Conservation (phyloP, 92 coral and sea anemone species). For the Parazoanthus darwini region DNA sequence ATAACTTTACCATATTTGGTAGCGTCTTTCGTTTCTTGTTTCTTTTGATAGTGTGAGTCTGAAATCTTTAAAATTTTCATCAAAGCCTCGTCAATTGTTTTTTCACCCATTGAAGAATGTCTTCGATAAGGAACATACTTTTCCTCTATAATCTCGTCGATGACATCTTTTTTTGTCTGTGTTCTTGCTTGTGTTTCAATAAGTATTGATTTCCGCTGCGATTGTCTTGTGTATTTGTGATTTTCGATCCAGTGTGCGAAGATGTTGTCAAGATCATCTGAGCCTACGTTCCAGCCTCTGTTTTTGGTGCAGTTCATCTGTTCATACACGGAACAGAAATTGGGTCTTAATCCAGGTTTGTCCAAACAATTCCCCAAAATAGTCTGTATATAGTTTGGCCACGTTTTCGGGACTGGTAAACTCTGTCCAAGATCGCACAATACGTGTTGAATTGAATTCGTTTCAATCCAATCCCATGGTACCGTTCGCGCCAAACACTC, state of each 20-base stretch:
- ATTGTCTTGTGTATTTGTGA: not conserved
- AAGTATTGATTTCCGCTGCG: not conserved
- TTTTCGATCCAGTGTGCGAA: conserved; percentile 58
- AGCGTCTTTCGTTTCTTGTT: conserved; percentile 55
- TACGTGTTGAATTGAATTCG: conserved; percentile 49
- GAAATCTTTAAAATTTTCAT: conserved; percentile 31
- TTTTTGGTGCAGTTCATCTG: conserved; percentile 28
- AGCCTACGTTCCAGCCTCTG: conserved; percentile 45
- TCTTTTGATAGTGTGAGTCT: conserved; percentile 36
- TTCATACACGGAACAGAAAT: conserved; percentile 33
- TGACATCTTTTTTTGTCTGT: conserved; percentile 40
- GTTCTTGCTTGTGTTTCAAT: not conserved
- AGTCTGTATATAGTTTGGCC: conserved; percentile 66
- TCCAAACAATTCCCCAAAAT: conserved; percentile 51
- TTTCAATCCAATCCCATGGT: conserved; percentile 91
- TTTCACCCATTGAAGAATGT: conserved; percentile 37
- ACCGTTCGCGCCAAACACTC: conserved; percentile 75
- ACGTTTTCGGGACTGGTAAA: conserved; percentile 63
- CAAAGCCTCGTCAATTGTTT: conserved; percentile 29
- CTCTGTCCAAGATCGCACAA: conserved; percentile 37
- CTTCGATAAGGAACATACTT: conserved; percentile 33
- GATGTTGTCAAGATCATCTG: conserved; percentile 54
- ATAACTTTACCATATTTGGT: conserved; percentile 63
- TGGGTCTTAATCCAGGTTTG: conserved; percentile 36
- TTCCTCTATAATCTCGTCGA: conserved; percentile 32